Base-by-base conservation (phyloP, 1,140 invertebrate species). In the Magallana angulata region DNA sequence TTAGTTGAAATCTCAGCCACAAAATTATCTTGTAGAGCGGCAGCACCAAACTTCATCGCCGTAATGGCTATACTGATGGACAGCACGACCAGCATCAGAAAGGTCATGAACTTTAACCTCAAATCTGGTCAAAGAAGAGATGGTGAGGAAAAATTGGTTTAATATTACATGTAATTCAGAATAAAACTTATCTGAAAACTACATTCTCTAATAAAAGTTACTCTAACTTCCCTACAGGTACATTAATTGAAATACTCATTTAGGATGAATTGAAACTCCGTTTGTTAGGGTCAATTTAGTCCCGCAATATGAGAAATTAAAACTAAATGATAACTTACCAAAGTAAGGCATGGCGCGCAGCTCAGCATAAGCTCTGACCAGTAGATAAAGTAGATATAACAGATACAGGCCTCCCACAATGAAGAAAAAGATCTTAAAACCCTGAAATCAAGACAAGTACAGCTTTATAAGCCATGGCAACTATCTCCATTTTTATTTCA, bases 311-410 rank as follows among this genome's bases (percentile, higher is more conserved):
- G 5, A 5, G 36, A 48, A 48, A 48, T 48, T 48, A 48, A 48
- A 48, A 3, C 36, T 48, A 2, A 48, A 48, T 4, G 36, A 64
- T 82, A 3, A 85, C 96, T 96, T 96, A 99, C 98, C 98, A 96
- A 99, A 99, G 95, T 97, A 99, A 88, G 98, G 98, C 98, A 99
- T 99, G 11, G 98, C 97, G 92, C 98, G 96, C 57, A 99, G 96
- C 95, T 99, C 98, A 90, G 97, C 98, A 93, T 98, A 99, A 2
- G 98, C 98, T 92, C 97, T 97, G 30, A 99, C 95, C 87, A 99
- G 96, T 24, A 99, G 95, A 91, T 98, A 96, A 1, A 97, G 91
- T 82, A 99, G 95, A 95, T 98, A 99, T 11, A 98, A 94, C 71
- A 99, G 95, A 93, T 99, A 99, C 88, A 98, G 93, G 68, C 96